Conservation (phyloP, 2,797 vertebrate genomes). For the Cyprinella venusta region DNA sequence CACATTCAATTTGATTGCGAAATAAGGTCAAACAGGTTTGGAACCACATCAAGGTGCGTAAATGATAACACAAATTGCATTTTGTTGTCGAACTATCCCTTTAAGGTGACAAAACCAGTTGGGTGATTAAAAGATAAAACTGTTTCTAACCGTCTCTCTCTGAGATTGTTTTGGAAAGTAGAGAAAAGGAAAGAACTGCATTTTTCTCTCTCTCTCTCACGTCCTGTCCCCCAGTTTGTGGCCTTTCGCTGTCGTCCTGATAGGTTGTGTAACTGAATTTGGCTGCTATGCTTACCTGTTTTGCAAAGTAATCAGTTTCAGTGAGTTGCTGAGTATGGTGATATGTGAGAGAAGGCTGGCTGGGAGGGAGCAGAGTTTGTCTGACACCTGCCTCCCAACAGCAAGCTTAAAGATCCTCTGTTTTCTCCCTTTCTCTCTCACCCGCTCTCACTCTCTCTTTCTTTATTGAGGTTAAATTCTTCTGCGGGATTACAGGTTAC, state of each 20-base stretch:
- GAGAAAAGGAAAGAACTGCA: conserved; percentile 10
- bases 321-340: conserved; percentile 56
- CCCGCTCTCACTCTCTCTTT: conserved; percentile 20
- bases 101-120: conserved; percentile 5
- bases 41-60: background rate
- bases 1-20: background rate
- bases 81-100: background rate
- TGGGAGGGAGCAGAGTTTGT: conserved; percentile 22
- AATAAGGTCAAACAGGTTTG: background rate
- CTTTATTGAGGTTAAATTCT: conserved; percentile 76
- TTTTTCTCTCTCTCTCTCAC: background rate
- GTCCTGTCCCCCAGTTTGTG: background rate
- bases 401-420: conserved; percentile 38
- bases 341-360: conserved; percentile 31
- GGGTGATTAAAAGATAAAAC: background rate
- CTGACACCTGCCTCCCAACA: conserved; percentile 47
- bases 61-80: background rate
- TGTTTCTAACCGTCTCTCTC: background rate
- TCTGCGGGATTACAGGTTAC: conserved; percentile 72
- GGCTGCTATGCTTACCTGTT: conserved; percentile 51
- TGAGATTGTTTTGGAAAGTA: background rate
- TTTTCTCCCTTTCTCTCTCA: conserved; percentile 33
- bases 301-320: conserved; percentile 67
- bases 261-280: conserved; percentile 51
- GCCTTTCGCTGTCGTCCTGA: background rate